These are phyloP conservation scores for Puntigrus tetrazona DNA, from an alignment of 2,113 vertebrate species.

Conservation along the genomic window DNA sequence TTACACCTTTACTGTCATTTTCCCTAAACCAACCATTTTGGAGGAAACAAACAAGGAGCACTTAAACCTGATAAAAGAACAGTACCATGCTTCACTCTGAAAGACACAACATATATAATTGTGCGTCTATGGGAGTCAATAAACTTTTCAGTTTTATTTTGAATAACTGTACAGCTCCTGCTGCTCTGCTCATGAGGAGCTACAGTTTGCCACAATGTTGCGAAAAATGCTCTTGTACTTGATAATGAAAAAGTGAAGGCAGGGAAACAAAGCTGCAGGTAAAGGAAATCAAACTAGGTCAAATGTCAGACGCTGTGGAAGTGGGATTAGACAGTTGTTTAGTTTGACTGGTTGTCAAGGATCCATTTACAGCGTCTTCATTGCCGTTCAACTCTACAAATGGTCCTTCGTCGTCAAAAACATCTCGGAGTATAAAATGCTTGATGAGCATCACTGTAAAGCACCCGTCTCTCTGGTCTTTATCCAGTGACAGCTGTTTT, in stretches of 20 bases:
- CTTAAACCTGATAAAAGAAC: no score
- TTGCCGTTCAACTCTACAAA: slow-evolving; percentile 30
- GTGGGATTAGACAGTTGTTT: slow-evolving; percentile 21
- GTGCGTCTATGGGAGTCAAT: no score
- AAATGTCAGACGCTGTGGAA: slow-evolving; percentile 37
- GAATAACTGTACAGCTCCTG: not conserved
- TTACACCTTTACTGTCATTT: no score
- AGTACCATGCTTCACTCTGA: not conserved
- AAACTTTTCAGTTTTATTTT: not conserved
- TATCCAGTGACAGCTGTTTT: not conserved
- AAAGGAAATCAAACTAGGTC: slow-evolving; percentile 28
- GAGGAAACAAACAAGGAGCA: no score
- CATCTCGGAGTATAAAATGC: not conserved
- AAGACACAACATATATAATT: not conserved
- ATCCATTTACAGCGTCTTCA: slow-evolving; percentile 41
- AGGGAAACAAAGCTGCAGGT: slow-evolving; percentile 9
- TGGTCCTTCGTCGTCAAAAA: slow-evolving; percentile 23
- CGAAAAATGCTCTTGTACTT: not conserved
- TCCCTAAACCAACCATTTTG: no score
- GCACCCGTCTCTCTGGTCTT: not conserved
- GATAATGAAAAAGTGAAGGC: not conserved
- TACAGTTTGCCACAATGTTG: not conserved
- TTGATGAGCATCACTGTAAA: not conserved
- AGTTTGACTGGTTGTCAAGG: slow-evolving; percentile 33
- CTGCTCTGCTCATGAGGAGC: not conserved